A percentile compares a stretch with the other conserved stretches of the same genome.
phyloP scores from a whole-genome alignment of 1,140 invertebrate genomes.

The Zeugodacus cucurbitae region DNA sequence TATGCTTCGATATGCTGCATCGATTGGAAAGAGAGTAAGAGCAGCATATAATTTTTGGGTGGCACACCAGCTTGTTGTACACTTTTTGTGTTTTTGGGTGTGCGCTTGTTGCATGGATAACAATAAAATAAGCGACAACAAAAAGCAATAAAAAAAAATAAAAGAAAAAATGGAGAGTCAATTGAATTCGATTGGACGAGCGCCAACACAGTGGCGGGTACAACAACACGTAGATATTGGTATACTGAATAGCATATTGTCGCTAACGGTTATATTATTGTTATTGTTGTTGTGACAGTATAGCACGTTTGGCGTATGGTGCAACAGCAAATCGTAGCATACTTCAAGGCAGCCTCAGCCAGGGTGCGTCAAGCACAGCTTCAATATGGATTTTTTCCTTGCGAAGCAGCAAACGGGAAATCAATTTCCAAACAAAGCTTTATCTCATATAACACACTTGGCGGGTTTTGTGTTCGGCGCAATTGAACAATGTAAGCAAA shows the following conservation, averaged over 20 bases:
- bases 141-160: background rate
- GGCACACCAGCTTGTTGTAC: background rate
- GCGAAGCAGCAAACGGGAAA: background rate
- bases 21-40: constrained; percentile 33
- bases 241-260: constrained; percentile 1
- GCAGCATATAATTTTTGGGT: background rate
- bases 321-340: constrained; percentile 26
- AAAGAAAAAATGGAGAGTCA: constrained; percentile 58
- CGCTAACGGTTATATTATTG: background rate
- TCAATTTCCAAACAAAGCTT: background rate
- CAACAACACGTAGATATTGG: background rate
- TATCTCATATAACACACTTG: too few relatives aligned
- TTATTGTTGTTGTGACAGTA: background rate
- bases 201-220: constrained; percentile 24
- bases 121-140: constrained; percentile 20
- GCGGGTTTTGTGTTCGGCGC: too few relatives aligned
- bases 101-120: constrained; percentile 32
- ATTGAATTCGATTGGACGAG: constrained; percentile 64
- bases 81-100: background rate
- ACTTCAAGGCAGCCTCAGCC: background rate
- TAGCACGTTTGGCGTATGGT: background rate
- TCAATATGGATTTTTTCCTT: background rate
- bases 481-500: too few relatives aligned
- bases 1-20: constrained; percentile 32
- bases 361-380: background rate